Percentiles rank a stretch among this genome's conserved stretches.
Conservation (phyloP, 2,888 invertebrate species). For the Temnothorax ravouxi region DNA sequence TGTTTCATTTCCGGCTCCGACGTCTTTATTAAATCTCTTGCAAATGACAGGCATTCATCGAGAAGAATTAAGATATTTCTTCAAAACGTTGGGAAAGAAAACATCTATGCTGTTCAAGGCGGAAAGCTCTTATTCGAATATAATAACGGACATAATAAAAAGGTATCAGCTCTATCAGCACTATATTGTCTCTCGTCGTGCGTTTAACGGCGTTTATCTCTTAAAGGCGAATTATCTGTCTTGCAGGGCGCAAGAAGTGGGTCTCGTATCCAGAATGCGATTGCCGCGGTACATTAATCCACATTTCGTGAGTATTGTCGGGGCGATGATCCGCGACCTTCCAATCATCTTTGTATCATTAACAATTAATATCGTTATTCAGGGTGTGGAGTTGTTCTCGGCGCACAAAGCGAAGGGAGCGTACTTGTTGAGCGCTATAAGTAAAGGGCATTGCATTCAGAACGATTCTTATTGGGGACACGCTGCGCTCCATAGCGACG, state of each 20-base stretch:
- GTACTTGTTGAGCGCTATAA: constrained; percentile 89
- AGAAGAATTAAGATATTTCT: constrained; percentile 90
- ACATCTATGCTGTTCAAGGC: constrained; percentile 89
- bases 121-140: constrained; percentile 88
- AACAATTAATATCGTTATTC: constrained; percentile 16
- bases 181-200: not conserved
- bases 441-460: constrained; percentile 89
- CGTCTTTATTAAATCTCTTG: constrained; percentile 61
- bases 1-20: not conserved
- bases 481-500: constrained; percentile 88
- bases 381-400: constrained; percentile 92
- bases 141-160: constrained; percentile 90
- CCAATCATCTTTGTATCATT: not conserved
- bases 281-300: constrained; percentile 91
- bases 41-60: constrained; percentile 86
- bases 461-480: constrained; percentile 92
- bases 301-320: constrained; percentile 87
- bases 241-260: constrained; percentile 85
- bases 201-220: not conserved
- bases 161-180: constrained; percentile 84
- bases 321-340: not conserved
- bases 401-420: constrained; percentile 91
- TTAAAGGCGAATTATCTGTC: not conserved
- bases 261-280: constrained; percentile 86
- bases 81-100: constrained; percentile 90